Conservation (phyloP, 2,888 invertebrate genomes). For the Diarsia brunnea region DNA sequence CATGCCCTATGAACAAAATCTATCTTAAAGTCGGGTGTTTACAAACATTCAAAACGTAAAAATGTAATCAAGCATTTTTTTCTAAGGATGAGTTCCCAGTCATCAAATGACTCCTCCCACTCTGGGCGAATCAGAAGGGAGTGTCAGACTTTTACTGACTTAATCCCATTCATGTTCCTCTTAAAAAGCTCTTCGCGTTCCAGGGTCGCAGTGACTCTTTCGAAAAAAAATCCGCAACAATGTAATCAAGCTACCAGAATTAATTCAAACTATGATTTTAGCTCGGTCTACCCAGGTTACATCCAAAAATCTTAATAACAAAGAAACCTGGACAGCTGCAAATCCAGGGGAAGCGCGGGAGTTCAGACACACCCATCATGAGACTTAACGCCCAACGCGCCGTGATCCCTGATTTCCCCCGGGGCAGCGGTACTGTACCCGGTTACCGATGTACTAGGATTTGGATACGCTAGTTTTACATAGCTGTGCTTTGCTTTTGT, state of each 20-base stretch:
- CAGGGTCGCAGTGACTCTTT: too few species aligned
- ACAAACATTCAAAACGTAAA: not conserved
- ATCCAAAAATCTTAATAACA: conserved; percentile 63
- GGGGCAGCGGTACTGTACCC: conserved; percentile 69
- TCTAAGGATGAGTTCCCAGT: too few species aligned
- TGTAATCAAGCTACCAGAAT: not conserved
- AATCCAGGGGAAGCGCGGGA: conserved; percentile 61
- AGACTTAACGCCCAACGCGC: conserved; percentile 81
- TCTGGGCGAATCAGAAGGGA: too few species aligned
- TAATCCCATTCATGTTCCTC: too few species aligned
- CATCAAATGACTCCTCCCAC: too few species aligned
- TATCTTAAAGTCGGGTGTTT: not conserved
- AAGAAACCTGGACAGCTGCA: conserved; percentile 61
- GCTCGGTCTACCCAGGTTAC: not conserved
- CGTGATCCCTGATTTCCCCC: conserved; percentile 82
- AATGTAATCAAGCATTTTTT: not conserved
- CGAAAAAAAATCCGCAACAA: too few species aligned
- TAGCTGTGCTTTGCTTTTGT: too few species aligned
- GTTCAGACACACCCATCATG: conserved; percentile 76
- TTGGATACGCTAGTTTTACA: conserved; percentile 65
- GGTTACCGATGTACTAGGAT: conserved; percentile 44
- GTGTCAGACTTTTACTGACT: too few species aligned
- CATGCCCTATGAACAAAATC: not conserved
- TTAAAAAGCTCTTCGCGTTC: too few species aligned
- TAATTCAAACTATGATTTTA: not conserved